Percentiles rank a stretch among this genome's conserved stretches.
Conservation (phyloP, 2,797 vertebrate genomes). For the Urocyon cinereoargenteus region DNA sequence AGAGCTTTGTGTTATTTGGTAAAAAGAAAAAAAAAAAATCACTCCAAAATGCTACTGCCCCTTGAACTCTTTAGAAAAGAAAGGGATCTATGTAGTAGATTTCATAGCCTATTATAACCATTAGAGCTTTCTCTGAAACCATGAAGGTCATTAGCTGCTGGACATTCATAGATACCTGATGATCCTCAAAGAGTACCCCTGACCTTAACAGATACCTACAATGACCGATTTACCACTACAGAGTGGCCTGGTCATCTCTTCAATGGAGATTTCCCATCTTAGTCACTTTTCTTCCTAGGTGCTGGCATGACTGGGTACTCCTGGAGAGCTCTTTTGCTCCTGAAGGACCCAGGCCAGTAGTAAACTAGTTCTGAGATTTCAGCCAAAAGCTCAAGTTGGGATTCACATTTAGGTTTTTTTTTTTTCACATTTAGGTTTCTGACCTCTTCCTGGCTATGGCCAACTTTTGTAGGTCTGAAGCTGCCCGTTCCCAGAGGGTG, state of each 20-base stretch:
- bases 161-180: background rate
- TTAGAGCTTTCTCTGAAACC: background rate
- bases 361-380: background rate
- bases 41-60: background rate
- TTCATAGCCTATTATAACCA: background rate
- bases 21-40: constrained; percentile 18
- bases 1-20: background rate
- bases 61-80: constrained; percentile 37
- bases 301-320: background rate
- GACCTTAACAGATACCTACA: background rate
- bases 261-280: background rate
- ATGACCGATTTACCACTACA: background rate
- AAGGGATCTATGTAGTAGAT: background rate
- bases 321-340: background rate
- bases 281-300: background rate
- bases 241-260: background rate
- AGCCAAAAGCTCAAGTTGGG: background rate
- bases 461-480: background rate
- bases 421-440: background rate
- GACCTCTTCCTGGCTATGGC: background rate
- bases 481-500: background rate
- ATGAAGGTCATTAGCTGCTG: background rate
- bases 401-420: background rate
- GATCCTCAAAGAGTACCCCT: background rate
- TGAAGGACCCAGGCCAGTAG: background rate